These are phyloP conservation scores for Rhamnusium bicolor DNA, from an alignment of 2,888 invertebrate species.

Conservation along the genomic window DNA sequence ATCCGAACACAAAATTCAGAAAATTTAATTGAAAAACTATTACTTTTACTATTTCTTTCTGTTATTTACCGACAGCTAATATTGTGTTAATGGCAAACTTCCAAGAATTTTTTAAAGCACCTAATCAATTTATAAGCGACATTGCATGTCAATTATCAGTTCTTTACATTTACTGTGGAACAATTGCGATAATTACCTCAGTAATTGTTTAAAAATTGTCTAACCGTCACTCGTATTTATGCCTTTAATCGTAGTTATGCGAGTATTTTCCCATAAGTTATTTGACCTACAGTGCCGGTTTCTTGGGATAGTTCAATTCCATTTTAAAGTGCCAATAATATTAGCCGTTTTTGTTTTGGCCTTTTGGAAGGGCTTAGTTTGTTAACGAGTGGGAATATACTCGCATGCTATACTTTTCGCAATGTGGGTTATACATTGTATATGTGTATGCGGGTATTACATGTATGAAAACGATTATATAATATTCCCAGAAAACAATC, in stretches of 20 bases:
- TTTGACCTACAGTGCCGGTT: conserved; percentile 6
- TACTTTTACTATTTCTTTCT: no score
- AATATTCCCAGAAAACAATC: conserved; percentile 45
- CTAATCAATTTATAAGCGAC: conserved; percentile 13
- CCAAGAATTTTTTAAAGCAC: conserved; percentile 11
- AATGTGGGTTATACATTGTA: conserved; percentile 46
- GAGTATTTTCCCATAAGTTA: conserved; percentile 17
- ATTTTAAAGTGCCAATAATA: conserved; percentile 13
- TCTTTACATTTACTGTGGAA: conserved; percentile 1
- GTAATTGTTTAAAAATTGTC: conserved; percentile 7
- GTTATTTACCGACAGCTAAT: no score
- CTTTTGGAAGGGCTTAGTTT: conserved; percentile 36
- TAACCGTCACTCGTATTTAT: background rate
- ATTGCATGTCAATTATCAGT: conserved; percentile 22
- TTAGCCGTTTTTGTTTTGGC: conserved; percentile 1
- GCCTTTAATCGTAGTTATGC: background rate
- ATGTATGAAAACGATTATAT: conserved; percentile 51
- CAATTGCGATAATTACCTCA: conserved; percentile 4
- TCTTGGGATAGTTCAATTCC: background rate
- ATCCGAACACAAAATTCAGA: no score
- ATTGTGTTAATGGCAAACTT: background rate
- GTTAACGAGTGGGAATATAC: conserved; percentile 45
- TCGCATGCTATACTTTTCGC: conserved; percentile 45
- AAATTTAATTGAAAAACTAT: no score
- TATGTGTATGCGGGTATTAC: conserved; percentile 49